Evolutionary conservation across 2,797 vertebrate genomes (phyloP), one percentile per base, ranked within the genome.

Genomic region (Sebastes taczanowskii): DNA sequence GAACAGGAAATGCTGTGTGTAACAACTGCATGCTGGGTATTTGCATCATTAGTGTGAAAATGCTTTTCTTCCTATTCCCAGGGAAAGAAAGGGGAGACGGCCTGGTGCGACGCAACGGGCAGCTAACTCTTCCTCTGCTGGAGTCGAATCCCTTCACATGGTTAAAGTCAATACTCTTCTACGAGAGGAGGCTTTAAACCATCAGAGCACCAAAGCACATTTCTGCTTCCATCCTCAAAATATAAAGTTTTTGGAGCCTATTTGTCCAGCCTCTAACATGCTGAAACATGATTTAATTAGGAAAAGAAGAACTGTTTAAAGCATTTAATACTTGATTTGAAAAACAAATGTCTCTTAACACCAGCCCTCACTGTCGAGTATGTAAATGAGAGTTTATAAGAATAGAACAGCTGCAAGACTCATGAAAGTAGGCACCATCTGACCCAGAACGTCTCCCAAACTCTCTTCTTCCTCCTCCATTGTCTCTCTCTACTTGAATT

Each of bases 11-110:
- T 80, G 42, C 66, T 52, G 56, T 65, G 56, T 68, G 71, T 59
- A 73, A 63, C 60, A 68, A 82, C 11, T 83, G 87, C 89, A 93
- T 82, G 89, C 75, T 82, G 88, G 78, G 80, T 88, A 88, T 83
- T 87, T 80, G 72, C 83, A 90, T 87, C 83, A 81, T 88, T 86
- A 90, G 70, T 92, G 92, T 89, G 90, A 93, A 92, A 74, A 59
- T 0, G 71, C 66, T 81, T 70, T 10, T 74, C 83, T 89, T 89
- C 85, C 85, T 80, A 81, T 93, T 94, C 91, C 87, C 88, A 94
- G 84, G 84, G 58, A 91, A 55, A 79, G 52, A 77, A 79, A 62
- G 68, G 67, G 74, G 58, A 77, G 66, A 66, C 30, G 23, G 46
- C 16, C 35, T 13, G 67, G 65, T 74, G 68, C 23, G 78, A 73